phyloP scores from a whole-genome alignment of 2,113 vertebrate species.

The Heptranchias perlo region DNA sequence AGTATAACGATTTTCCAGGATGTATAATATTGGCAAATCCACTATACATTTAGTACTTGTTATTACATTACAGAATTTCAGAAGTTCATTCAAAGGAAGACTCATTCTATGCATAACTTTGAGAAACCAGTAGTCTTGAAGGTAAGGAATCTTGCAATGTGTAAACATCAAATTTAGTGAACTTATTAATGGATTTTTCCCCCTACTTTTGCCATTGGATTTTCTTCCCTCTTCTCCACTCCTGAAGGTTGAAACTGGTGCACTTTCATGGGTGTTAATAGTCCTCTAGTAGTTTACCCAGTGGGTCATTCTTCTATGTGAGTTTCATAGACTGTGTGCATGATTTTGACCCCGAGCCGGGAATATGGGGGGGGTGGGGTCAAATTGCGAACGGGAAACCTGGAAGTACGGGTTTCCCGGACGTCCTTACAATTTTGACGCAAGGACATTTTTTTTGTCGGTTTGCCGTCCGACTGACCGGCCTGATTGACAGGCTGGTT shows the following conservation, averaged over 20 bases:
- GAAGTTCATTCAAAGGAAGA: conserved; percentile 90
- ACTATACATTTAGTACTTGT: neutral
- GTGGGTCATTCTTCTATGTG: too few species aligned
- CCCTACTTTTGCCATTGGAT: neutral
- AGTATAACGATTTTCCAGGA: neutral
- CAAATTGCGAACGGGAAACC: too few species aligned
- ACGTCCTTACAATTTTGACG: too few species aligned
- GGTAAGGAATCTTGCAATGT: conserved; percentile 55
- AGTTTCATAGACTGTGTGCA: neutral
- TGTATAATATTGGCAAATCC: neutral
- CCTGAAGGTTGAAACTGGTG: neutral
- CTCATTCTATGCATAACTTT: conserved; percentile 83
- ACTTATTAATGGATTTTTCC: neutral
- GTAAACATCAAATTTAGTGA: neutral
- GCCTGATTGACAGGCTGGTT: too few species aligned
- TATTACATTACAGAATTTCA: conserved; percentile 74
- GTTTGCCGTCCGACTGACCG: too few species aligned
- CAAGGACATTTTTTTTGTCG: too few species aligned
- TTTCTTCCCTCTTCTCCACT: neutral
- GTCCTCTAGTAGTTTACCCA: too few species aligned
- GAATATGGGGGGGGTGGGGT: too few species aligned
- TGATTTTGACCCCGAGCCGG: too few species aligned
- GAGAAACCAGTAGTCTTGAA: conserved; percentile 90
- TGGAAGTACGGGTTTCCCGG: too few species aligned
- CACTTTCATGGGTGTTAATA: neutral